phyloP scores from a whole-genome alignment of 2,888 invertebrate species.

The Anaspis maculata region DNA sequence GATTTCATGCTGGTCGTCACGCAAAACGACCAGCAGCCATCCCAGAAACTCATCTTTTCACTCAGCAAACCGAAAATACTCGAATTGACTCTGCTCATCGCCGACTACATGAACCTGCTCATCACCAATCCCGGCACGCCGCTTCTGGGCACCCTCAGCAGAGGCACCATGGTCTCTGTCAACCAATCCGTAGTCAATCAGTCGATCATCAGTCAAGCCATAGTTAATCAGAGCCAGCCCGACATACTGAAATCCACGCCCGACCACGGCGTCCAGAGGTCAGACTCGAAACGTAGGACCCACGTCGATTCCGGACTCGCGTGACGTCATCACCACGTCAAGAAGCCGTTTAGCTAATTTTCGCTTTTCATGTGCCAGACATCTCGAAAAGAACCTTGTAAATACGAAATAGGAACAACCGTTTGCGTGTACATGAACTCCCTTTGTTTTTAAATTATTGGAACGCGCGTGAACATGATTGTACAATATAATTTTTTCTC shows the following conservation, averaged over 20 bases:
- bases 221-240: conserved; percentile 50
- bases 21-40: conserved; percentile 66
- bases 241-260: conserved; percentile 82
- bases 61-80: conserved; percentile 91
- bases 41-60: conserved; percentile 81
- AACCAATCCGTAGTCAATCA: conserved; percentile 40
- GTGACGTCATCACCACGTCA: conserved; percentile 35
- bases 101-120: conserved; percentile 89
- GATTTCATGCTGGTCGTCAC: conserved; percentile 96
- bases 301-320: conserved; percentile 44
- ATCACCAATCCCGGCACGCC: conserved; percentile 72
- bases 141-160: conserved; percentile 67
- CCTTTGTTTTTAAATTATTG: background rate
- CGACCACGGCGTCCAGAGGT: conserved; percentile 54
- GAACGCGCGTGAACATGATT: too few species aligned
- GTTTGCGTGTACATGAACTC: background rate
- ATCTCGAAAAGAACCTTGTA: background rate
- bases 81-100: conserved; percentile 83
- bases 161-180: conserved; percentile 41
- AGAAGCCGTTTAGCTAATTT: too few species aligned
- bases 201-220: conserved; percentile 37
- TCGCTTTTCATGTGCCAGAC: conserved; percentile 10
- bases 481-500: too few species aligned
- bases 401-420: background rate
- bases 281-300: conserved; percentile 45